Conservation (phyloP, 2,888 invertebrate species). For the Petrolisthes cinctipes region DNA sequence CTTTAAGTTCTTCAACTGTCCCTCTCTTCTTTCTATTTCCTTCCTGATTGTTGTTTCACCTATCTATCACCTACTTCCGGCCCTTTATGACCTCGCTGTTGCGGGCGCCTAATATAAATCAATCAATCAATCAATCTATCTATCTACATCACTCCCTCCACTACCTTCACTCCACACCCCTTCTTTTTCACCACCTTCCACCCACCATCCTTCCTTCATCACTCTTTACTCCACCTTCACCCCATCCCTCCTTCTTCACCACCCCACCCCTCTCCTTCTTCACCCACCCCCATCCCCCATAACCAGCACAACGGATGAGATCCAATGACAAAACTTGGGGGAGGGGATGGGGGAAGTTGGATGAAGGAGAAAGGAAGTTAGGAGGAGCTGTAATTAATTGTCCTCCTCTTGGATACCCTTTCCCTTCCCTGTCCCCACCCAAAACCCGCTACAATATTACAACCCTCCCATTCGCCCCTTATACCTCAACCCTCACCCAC, state of each 20-base stretch:
- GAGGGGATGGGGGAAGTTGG: no score
- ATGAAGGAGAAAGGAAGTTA: no score
- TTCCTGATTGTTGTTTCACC: no score
- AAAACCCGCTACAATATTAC: no score
- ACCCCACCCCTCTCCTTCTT: neutral
- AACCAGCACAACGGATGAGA: neutral
- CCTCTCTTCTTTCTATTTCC: neutral
- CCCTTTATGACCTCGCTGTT: no score
- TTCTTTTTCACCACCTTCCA: neutral
- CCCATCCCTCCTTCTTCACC: neutral
- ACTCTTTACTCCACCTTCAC: neutral
- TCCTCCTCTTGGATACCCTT: neutral
- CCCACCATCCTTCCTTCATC: neutral
- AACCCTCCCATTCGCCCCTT: neutral
- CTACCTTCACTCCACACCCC: neutral
- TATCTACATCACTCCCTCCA: neutral
- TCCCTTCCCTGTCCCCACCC: neutral
- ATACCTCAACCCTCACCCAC: neutral
- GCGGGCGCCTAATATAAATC: no score
- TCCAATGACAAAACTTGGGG: no score
- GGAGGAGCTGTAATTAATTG: no score
- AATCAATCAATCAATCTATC: neutral
- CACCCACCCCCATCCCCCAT: neutral
- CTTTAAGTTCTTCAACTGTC: neutral
- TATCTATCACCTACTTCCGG: no score